phyloP scores from a whole-genome alignment of 2,888 invertebrate species.

The Bhutanitis thaidina region DNA sequence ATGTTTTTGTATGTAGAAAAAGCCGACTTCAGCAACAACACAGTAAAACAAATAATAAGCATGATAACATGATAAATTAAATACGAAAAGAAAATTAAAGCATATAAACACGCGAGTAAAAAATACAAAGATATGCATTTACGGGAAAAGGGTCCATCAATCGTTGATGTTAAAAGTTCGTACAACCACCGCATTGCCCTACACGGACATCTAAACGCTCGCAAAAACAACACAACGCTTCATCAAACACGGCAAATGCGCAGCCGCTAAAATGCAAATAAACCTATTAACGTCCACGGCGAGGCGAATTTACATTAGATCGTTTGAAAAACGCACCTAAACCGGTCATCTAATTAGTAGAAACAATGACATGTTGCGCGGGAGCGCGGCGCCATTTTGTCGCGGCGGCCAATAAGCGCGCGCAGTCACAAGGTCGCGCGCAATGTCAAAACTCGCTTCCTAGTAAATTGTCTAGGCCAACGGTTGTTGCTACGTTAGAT shows the following conservation, averaged over 20 bases:
- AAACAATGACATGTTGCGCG: constrained; percentile 64
- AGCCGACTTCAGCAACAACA: no score
- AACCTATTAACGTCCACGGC: constrained; percentile 3
- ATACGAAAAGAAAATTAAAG: no score
- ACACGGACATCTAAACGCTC: not conserved
- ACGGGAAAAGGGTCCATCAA: constrained; percentile 6
- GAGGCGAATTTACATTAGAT: constrained; percentile 24
- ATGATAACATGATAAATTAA: no score
- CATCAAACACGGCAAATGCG: constrained; percentile 22
- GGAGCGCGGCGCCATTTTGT: constrained; percentile 62
- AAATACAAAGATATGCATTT: not conserved
- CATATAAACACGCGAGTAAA: not conserved
- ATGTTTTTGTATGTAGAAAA: no score
- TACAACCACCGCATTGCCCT: not conserved
- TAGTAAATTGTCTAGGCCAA: constrained; percentile 66
- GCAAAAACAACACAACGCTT: constrained; percentile 11
- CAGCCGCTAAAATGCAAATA: constrained; percentile 29
- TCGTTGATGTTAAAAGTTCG: not conserved
- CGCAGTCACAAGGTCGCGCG: constrained; percentile 58
- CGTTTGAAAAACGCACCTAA: constrained; percentile 45
- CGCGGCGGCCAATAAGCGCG: constrained; percentile 56
- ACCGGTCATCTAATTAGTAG: constrained; percentile 70
- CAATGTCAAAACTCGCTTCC: constrained; percentile 78
- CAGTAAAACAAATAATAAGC: no score
- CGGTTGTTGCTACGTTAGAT: constrained; percentile 57